Conservation (phyloP, 2,113 vertebrate species). For the Tichodroma muraria region DNA sequence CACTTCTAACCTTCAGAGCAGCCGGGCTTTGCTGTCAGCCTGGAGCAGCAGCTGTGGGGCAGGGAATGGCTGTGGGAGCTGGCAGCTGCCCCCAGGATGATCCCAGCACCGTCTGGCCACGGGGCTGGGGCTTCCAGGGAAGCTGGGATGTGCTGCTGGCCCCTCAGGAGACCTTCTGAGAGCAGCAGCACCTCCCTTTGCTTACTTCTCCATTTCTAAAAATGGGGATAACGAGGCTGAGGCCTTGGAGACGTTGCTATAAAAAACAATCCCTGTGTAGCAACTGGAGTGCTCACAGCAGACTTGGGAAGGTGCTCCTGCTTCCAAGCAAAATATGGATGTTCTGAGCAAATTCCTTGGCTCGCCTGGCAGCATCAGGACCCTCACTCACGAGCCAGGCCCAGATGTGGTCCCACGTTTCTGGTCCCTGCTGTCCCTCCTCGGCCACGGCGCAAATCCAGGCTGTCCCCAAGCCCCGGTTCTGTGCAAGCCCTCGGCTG, state of each 20-base stretch:
- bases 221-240: neutral
- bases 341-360: neutral
- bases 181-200: neutral
- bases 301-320: neutral
- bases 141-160: neutral
- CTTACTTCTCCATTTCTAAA: neutral
- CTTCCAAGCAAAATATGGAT: neutral
- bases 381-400: neutral
- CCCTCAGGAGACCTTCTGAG: neutral
- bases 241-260: slow-evolving; percentile 26
- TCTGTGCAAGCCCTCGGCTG: neutral
- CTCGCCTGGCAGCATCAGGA: neutral
- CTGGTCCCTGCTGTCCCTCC: neutral
- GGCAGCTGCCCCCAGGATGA: neutral
- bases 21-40: neutral
- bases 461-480: neutral
- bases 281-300: neutral
- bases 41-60: slow-evolving; percentile 2
- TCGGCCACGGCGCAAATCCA: neutral
- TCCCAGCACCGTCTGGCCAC: neutral
- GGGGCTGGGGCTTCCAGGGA: neutral
- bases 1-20: neutral
- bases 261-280: neutral
- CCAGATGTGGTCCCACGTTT: neutral
- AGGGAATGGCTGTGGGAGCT: neutral